These are phyloP conservation scores for Cheilosia variabilis DNA, from an alignment of 2,888 invertebrate genomes.

Conservation along the genomic window DNA sequence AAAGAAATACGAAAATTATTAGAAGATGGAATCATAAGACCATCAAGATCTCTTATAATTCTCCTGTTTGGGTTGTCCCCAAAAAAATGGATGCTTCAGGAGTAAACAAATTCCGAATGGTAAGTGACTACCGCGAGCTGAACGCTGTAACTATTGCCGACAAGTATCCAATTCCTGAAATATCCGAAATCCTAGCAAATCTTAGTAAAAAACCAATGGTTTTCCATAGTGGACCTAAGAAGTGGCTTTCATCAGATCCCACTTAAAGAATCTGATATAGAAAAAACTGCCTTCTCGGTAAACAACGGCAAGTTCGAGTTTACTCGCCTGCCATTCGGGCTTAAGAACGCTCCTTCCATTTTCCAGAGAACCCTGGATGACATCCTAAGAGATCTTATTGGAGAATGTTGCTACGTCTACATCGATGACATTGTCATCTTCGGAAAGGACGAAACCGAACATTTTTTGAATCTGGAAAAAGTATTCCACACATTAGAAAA, in stretches of 20 bases:
- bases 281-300: constrained; percentile 38
- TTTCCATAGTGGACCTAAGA: constrained; percentile 46
- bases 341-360: constrained; percentile 19
- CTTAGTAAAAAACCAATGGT: constrained; percentile 42
- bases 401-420: constrained; percentile 51
- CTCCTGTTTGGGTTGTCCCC: constrained; percentile 29
- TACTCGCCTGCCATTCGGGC: constrained; percentile 14
- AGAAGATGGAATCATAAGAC: constrained; percentile 17
- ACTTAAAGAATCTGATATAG: neutral
- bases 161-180: constrained; percentile 58
- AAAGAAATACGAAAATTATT: constrained; percentile 40
- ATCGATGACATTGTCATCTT: constrained; percentile 24
- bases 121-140: constrained; percentile 51
- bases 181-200: constrained; percentile 8
- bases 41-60: constrained; percentile 45
- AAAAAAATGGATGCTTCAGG: constrained; percentile 9
- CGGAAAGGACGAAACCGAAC: constrained; percentile 55
- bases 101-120: constrained; percentile 23
- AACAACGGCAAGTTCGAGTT: constrained; percentile 54
- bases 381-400: constrained; percentile 55
- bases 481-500: constrained; percentile 29
- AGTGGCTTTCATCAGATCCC: constrained; percentile 52
- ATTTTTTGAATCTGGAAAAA: constrained; percentile 31
- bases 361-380: constrained; percentile 58
- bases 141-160: constrained; percentile 53